These are phyloP conservation scores for Andrena bicolor DNA, from an alignment of 2,888 invertebrate genomes.

Conservation along the genomic window DNA sequence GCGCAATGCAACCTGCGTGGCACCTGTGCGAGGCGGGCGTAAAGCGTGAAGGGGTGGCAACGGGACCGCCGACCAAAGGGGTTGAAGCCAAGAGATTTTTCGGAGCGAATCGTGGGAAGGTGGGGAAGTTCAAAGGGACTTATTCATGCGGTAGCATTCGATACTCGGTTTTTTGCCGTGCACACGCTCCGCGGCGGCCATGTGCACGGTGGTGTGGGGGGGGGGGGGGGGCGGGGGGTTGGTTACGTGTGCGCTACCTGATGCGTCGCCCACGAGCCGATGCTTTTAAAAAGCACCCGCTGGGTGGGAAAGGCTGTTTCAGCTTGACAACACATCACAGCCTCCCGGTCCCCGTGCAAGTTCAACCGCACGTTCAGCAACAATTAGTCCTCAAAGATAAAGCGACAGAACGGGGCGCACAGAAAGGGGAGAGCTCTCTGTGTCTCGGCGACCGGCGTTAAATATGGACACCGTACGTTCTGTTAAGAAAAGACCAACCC, in stretches of 20 bases:
- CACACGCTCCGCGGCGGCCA: slow-evolving; percentile 29
- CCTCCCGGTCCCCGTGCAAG: slow-evolving; percentile 42
- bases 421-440: too few relatives aligned
- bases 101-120: slow-evolving; percentile 44
- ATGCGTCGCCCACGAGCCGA: slow-evolving; percentile 61
- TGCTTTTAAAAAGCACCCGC: slow-evolving; percentile 51
- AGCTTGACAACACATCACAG: slow-evolving; percentile 62
- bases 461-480: slow-evolving; percentile 44
- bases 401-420: slow-evolving; percentile 11
- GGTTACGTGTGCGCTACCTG: slow-evolving; percentile 55
- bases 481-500: slow-evolving; percentile 41
- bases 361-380: slow-evolving; percentile 58
- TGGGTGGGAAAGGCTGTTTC: slow-evolving; percentile 51
- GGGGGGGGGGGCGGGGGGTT: not conserved
- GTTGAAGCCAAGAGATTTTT: slow-evolving; percentile 49
- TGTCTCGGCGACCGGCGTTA: slow-evolving; percentile 20
- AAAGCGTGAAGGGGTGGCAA: not conserved
- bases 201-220: not conserved
- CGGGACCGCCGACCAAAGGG: slow-evolving; percentile 28
- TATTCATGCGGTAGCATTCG: slow-evolving; percentile 68
- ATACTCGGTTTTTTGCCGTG: slow-evolving; percentile 63
- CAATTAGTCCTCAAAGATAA: slow-evolving; percentile 64
- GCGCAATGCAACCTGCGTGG: not conserved
- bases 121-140: slow-evolving; percentile 65
- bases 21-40: slow-evolving; percentile 21